Base-by-base conservation (phyloP, 2,797 vertebrate genomes). In the Steatocranus sp. region DNA sequence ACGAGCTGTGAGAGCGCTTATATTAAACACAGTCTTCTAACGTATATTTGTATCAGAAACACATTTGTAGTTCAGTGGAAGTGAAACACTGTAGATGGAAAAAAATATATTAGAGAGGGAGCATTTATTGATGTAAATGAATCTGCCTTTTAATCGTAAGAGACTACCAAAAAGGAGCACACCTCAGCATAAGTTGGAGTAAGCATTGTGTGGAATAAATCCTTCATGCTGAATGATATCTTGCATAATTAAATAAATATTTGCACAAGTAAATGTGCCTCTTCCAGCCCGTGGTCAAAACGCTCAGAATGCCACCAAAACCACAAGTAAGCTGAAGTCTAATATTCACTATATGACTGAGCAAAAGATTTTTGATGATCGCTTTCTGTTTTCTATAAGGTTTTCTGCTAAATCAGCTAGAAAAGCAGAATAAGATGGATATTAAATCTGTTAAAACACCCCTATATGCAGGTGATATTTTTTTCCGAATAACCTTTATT, bases 1-100 rank as follows among this genome's bases (percentile, higher is more conserved):
- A 43, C 1, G 2, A 17, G 41, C 23, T 46, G 38, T 0, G 9
- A 46, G 23, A 18, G 15, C 2, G 23, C 46, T 70, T 46, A 30
- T 46, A 70, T 27, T 70, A 12, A 27, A 70, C 41, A 70, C 41
- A 27, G 3, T 73, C 17, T 4, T 48, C 17, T 73, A 30, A 73
- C 32, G 25, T 73, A 11, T 46, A 48, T 30, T 27, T 8, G 10
- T 8, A 70, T 12, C 41, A 46, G 23, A 70, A 70, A 46, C 6
- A 46, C 6, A 46, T 46, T 11, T 3, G 6, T 18, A 25, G 38
- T 68, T 68, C 38, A 7, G 20, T 27, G 14, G 38, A 70, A 27
- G 38, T 25, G 1, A 43, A 36, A 25, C 8, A 43, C 36, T 11
- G 36, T 25, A 68, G 63, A 68, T 43, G 14, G 20, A 70, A 43